Conservation (phyloP, 2,888 invertebrate species). For the Tridacna gigas region DNA sequence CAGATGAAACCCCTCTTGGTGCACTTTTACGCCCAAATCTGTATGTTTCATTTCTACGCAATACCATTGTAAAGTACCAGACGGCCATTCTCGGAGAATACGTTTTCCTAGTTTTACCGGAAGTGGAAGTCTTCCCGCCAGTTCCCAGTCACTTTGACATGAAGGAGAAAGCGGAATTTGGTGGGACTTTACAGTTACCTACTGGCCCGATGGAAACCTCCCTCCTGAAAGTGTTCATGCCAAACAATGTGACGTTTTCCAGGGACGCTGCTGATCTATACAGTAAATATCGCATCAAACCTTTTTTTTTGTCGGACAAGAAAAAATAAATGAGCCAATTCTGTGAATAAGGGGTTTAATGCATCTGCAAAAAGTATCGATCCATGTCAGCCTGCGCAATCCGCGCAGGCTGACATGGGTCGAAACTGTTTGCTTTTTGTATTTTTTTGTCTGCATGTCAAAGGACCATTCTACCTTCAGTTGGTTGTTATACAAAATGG, state of each 20-base stretch:
- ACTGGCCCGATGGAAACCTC: slow-evolving; percentile 23
- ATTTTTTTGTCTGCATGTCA: too few relatives aligned
- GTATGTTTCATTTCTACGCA: neutral
- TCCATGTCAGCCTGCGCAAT: too few relatives aligned
- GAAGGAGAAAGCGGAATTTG: slow-evolving; percentile 28
- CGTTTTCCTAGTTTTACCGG: slow-evolving; percentile 18
- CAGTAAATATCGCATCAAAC: slow-evolving; percentile 7
- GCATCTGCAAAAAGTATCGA: too few relatives aligned
- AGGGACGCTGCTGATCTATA: slow-evolving; percentile 14
- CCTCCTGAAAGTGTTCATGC: slow-evolving; percentile 33
- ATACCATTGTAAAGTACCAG: neutral
- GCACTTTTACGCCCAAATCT: slow-evolving; percentile 18
- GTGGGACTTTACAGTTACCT: neutral
- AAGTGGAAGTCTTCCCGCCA: neutral
- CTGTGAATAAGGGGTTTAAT: too few relatives aligned
- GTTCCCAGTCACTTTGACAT: slow-evolving; percentile 16
- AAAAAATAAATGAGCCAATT: too few relatives aligned
- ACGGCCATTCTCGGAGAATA: slow-evolving; percentile 20
- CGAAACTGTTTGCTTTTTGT: too few relatives aligned
- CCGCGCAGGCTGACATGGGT: too few relatives aligned
- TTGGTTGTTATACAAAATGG: too few relatives aligned
- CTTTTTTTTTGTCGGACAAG: too few relatives aligned
- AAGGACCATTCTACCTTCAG: too few relatives aligned
- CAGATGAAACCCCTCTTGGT: slow-evolving; percentile 24
- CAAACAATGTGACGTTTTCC: slow-evolving; percentile 15